A percentile compares a stretch with the other conserved stretches of the same genome.
Conservation (phyloP, 2,113 vertebrate species). For the Nyctibius bracteatus region DNA sequence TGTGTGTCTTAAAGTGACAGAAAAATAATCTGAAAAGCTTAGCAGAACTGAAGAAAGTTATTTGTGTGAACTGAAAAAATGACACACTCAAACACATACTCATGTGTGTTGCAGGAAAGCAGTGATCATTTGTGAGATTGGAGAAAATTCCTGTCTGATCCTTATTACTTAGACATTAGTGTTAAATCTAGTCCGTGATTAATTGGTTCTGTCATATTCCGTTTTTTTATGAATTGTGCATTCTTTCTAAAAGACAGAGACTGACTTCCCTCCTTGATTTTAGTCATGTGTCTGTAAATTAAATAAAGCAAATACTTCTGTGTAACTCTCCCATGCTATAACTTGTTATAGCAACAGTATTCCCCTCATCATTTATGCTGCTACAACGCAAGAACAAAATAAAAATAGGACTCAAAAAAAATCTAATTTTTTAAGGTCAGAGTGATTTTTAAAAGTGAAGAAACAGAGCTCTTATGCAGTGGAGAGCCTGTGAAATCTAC, state of each 20-base stretch:
- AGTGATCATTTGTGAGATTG: neutral
- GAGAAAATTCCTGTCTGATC: neutral
- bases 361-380: neutral
- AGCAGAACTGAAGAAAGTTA: neutral
- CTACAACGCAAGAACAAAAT: neutral
- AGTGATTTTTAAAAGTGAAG: neutral
- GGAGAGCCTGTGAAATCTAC: neutral
- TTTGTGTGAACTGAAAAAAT: neutral
- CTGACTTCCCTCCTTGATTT: neutral
- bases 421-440: neutral
- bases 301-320: neutral
- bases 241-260: neutral
- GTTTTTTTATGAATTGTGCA: neutral
- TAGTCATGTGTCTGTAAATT: neutral
- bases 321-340: neutral
- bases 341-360: neutral
- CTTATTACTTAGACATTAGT: neutral
- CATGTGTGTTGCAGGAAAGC: neutral
- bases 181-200: neutral
- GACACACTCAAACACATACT: rapidly evolving
- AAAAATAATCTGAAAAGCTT: neutral
- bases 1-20: neutral
- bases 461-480: rapidly evolving
- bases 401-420: neutral
- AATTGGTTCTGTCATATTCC: neutral